Evolutionary conservation across 2,888 invertebrate genomes (phyloP).

Genomic region (Artemia sinica): DNA sequence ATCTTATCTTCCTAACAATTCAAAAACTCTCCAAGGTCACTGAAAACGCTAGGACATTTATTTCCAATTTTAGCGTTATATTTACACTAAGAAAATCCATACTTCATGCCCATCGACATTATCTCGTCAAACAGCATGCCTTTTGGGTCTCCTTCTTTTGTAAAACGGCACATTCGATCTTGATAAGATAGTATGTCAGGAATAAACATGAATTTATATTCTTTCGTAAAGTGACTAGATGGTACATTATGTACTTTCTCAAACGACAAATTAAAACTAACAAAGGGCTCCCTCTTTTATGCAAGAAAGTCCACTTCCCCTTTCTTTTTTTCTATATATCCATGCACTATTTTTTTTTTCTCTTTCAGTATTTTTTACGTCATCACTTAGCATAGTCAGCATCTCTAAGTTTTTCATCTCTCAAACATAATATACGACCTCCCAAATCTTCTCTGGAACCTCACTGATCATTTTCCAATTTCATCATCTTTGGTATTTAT

Average conservation of each 20-base stretch:
- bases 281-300: background rate
- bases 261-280: background rate
- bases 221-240: slow-evolving; percentile 6
- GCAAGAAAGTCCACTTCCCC: background rate
- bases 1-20: slow-evolving; percentile 1
- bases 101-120: background rate
- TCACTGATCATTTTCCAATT: slow-evolving; percentile 9
- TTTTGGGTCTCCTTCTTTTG: background rate
- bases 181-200: background rate
- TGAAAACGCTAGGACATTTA: slow-evolving; percentile 2
- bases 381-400: too few relatives aligned
- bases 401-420: too few relatives aligned
- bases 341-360: slow-evolving; percentile 5
- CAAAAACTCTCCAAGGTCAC: background rate
- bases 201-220: background rate
- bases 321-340: slow-evolving; percentile 10
- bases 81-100: slow-evolving; percentile 1
- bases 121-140: too few relatives aligned
- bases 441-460: background rate
- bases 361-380: background rate
- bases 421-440: too few relatives aligned
- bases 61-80: too few relatives aligned
- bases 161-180: slow-evolving; percentile 9
- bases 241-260: slow-evolving; percentile 4
- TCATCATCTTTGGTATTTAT: slow-evolving; percentile 9